phyloP scores from a whole-genome alignment of 1,140 invertebrate species.

The Drosophila sproati region DNA sequence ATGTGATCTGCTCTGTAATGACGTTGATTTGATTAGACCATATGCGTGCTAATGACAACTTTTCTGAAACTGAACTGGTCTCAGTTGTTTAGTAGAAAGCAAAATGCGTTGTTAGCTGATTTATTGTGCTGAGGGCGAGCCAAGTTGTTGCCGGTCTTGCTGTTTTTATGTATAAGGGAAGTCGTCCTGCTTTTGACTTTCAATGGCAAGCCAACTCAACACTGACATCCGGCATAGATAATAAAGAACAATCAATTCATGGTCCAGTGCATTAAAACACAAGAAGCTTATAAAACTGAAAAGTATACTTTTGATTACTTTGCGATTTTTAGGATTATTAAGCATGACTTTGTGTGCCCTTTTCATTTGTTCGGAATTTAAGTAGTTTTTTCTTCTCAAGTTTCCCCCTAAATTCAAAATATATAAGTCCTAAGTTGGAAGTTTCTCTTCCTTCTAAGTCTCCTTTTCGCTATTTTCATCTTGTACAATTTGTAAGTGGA shows the following conservation, averaged over 20 bases:
- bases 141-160: background rate
- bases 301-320: constrained; percentile 19
- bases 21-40: constrained; percentile 52
- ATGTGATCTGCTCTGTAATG: constrained; percentile 26
- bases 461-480: too few relatives aligned
- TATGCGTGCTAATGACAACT: constrained; percentile 54
- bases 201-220: constrained; percentile 1
- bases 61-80: constrained; percentile 7
- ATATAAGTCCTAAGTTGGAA: too few relatives aligned
- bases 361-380: background rate
- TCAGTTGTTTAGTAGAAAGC: background rate
- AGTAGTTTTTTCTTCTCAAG: background rate
- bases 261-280: constrained; percentile 13
- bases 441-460: too few relatives aligned
- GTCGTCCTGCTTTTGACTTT: constrained; percentile 24
- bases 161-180: background rate
- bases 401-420: too few relatives aligned
- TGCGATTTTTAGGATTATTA: constrained; percentile 8
- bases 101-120: constrained; percentile 26
- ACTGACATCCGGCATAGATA: background rate
- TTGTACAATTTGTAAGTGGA: too few relatives aligned
- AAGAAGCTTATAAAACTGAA: constrained; percentile 11
- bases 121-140: constrained; percentile 8
- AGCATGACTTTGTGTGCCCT: background rate
- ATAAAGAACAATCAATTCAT: constrained; percentile 10